Percentiles rank a stretch among this genome's conserved stretches.
Conservation (phyloP, 1,140 invertebrate species). For the Pachypeltis micranthus region DNA sequence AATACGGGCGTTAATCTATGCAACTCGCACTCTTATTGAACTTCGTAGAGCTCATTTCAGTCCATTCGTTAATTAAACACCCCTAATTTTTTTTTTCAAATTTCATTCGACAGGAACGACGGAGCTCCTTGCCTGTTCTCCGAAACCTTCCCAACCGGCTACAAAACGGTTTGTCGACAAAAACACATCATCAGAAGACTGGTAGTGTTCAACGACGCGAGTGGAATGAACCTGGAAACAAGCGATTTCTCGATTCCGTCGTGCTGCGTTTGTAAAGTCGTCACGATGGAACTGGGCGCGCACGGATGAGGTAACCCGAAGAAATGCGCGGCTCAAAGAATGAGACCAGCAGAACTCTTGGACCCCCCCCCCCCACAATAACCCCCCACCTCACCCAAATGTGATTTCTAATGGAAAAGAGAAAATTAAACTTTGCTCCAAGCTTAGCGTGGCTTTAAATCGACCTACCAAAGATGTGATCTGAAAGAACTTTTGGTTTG, state of each 20-base stretch:
- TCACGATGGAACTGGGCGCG: background rate
- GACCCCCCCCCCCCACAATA: background rate
- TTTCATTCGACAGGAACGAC: slow-evolving; percentile 28
- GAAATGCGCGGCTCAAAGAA: background rate
- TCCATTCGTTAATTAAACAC: too few species aligned
- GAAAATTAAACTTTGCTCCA: too few species aligned
- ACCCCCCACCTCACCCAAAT: background rate
- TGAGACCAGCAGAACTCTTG: background rate
- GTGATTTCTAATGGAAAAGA: background rate
- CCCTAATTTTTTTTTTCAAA: too few species aligned
- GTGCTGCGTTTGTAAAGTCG: background rate
- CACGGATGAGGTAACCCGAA: background rate
- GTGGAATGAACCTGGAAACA: slow-evolving; percentile 23
- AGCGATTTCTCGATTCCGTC: background rate
- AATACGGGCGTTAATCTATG: too few species aligned
- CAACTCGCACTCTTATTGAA: too few species aligned
- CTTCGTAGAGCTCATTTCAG: too few species aligned
- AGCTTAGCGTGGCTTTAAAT: background rate
- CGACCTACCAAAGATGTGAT: background rate
- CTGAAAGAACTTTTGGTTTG: too few species aligned
- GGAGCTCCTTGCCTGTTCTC: slow-evolving; percentile 28
- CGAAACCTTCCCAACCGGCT: slow-evolving; percentile 30
- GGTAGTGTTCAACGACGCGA: slow-evolving; percentile 31
- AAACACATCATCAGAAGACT: slow-evolving; percentile 34
- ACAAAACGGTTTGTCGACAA: slow-evolving; percentile 32